Conservation (phyloP, 2,797 vertebrate species). For the Benthosema pterotum region DNA sequence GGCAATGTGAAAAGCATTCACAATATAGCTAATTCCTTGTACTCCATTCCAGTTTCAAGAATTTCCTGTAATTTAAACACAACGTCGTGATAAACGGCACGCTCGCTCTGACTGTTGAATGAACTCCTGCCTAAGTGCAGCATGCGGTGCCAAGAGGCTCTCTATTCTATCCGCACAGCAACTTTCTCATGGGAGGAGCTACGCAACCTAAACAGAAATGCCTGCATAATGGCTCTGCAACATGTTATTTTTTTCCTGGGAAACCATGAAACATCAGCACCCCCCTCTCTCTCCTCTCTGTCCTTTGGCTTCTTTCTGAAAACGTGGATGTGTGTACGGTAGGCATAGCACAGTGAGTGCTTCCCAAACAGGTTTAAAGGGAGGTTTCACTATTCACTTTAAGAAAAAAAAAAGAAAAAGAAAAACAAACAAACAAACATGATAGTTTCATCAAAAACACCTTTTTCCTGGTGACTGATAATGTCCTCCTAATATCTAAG, state of each 20-base stretch:
- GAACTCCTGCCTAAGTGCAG: conserved; percentile 60
- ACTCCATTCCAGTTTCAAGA: neutral
- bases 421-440: no score
- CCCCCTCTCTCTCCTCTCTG: conserved; percentile 4
- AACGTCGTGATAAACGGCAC: conserved; percentile 50
- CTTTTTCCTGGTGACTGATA: no score
- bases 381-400: no score
- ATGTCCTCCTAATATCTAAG: no score
- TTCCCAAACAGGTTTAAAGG: no score
- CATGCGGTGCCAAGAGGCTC: conserved; percentile 40
- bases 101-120: conserved; percentile 62
- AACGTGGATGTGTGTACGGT: conserved; percentile 30
- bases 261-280: conserved; percentile 38
- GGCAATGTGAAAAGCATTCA: neutral
- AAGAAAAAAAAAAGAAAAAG: no score
- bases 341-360: no score
- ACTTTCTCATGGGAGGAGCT: conserved; percentile 48
- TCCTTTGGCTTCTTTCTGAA: conserved; percentile 34
- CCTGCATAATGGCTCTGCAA: conserved; percentile 39
- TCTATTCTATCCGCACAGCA: conserved; percentile 37
- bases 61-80: conserved; percentile 9
- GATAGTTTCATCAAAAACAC: no score
- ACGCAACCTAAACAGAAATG: conserved; percentile 46
- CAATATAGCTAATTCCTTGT: conserved; percentile 3
- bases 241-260: conserved; percentile 30